Percentiles rank a stretch among this genome's conserved stretches.
These are phyloP conservation scores for Calypte anna DNA, from an alignment of 2,113 vertebrate genomes.

Conservation along the genomic window DNA sequence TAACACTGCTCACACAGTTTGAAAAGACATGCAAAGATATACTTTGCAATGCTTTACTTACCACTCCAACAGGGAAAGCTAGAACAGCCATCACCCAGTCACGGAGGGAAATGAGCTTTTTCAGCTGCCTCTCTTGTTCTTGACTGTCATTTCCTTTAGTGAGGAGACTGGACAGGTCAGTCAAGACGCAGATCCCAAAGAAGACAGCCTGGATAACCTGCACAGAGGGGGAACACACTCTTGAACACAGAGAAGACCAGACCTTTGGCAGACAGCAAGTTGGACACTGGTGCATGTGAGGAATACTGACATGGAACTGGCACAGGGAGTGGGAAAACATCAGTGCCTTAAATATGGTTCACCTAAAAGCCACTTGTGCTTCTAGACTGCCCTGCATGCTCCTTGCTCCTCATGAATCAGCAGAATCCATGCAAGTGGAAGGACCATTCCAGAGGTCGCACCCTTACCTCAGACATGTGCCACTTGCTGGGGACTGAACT, in stretches of 20 bases:
- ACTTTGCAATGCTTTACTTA: constrained; percentile 74
- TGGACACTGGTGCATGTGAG: rapidly evolving
- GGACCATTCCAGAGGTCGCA: background rate
- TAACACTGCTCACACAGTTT: background rate
- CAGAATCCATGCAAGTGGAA: background rate
- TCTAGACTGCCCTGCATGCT: background rate
- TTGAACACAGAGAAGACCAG: background rate
- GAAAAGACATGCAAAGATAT: background rate
- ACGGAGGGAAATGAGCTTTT: constrained; percentile 91
- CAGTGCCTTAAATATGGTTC: background rate
- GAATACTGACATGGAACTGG: background rate
- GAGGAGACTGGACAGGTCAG: constrained; percentile 93
- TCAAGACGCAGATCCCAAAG: constrained; percentile 94
- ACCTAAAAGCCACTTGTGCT: background rate
- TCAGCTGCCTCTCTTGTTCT: constrained; percentile 94
- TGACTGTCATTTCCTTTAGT: constrained; percentile 89
- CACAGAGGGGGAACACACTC: background rate
- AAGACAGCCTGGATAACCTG: constrained; percentile 97
- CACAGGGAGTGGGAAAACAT: background rate
- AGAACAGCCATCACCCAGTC: constrained; percentile 97
- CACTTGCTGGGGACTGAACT: background rate
- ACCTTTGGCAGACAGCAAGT: background rate
- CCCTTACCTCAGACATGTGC: background rate
- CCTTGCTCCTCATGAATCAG: background rate
- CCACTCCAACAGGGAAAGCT: constrained; percentile 95